Conservation (phyloP, 2,888 invertebrate species). For the Marasmarcha lunaedactyla region DNA sequence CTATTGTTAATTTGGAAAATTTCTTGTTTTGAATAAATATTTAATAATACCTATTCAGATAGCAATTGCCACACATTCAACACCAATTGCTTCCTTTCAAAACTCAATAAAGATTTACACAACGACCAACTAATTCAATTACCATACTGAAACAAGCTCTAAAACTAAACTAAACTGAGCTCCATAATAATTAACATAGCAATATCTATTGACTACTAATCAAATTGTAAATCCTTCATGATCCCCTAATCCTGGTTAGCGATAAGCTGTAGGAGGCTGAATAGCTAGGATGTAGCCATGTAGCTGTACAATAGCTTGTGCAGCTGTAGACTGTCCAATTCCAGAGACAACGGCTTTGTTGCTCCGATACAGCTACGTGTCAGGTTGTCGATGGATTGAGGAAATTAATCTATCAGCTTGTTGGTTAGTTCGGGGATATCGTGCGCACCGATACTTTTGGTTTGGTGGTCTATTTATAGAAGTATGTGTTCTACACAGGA, state of each 20-base stretch:
- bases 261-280: constrained; percentile 2
- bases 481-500: no score
- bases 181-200: constrained; percentile 24
- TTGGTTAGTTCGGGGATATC: not conserved
- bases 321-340: constrained; percentile 9
- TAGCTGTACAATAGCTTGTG: not conserved
- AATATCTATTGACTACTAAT: constrained; percentile 36
- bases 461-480: no score
- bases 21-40: not conserved
- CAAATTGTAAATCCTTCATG: constrained; percentile 31
- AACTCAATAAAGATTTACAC: no score
- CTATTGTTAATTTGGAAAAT: no score
- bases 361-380: not conserved
- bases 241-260: constrained; percentile 19
- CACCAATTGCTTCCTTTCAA: no score
- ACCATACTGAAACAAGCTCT: not conserved
- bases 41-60: not conserved
- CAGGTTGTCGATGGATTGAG: not conserved
- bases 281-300: constrained; percentile 6
- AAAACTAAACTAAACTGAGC: constrained; percentile 6
- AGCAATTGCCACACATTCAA: not conserved
- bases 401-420: constrained; percentile 1
- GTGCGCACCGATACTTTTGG: no score
- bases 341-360: constrained; percentile 9
- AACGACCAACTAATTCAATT: not conserved